Evolutionary conservation across 2,113 vertebrate species (phyloP), one percentile per base, ranked within the genome.

Genomic region (Poeciliopsis retropinna): DNA sequence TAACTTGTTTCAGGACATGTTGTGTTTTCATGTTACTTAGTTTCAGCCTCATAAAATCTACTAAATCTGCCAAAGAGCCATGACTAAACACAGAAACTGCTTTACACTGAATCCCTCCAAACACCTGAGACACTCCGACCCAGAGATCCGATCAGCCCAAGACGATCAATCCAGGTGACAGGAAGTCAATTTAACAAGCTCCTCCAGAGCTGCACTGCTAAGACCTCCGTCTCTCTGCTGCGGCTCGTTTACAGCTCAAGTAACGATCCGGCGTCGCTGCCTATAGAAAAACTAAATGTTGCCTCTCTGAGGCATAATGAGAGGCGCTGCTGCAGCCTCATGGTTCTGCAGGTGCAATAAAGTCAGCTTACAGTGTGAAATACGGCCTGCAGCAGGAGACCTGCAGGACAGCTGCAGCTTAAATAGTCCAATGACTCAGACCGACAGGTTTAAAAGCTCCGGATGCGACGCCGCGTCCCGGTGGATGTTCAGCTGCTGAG

Each of bases 391-490:
- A 30, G 61, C 61, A 63, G 60, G 15, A 28, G 51, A 0, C 44
- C 9, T 30, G n/a, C 30, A 22, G 28, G 78, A 39, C 3, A 68
- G 61, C 79, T 73, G 31, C 57, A 0, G 60, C 65, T 3, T 61
- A 64, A 81, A 87, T 75, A 69, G 77, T 29, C 27, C 22, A 65
- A 67, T 34, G 63, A 31, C 25, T 77, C 65, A 32, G 74, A 6
- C 27, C 75, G 78, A 76, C 78, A 64, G 75, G 61, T 81, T 81
- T 76, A 79, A 81, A 79, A 76, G 85, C 81, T 77, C 61, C 51
- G 12, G 71, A 73, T 72, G 83, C 78, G 77, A 75, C 74, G 41
- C 63, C 13, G 10, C 22, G 75, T 82, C 76, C 82, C 17, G 1
- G 47, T 32, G 79, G 85, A 64, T 32, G 11, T 29, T 64, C 76